Conservation (phyloP, 37 sponge, comb jelly and placozoan genomes). For the Amphimedon queenslandica region DNA sequence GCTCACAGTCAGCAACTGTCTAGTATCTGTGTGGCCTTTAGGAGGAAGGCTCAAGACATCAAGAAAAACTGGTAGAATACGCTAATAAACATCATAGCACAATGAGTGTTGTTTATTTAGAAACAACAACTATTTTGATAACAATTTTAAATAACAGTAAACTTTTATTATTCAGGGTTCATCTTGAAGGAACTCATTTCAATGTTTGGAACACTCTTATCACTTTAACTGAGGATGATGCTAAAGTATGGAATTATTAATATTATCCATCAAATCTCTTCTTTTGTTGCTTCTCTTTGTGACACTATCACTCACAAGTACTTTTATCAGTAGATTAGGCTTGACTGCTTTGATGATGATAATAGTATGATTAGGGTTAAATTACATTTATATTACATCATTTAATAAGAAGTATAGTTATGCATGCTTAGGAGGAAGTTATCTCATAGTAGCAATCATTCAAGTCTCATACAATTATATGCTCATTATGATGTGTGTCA, state of each 20-base stretch:
- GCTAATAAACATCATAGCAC: neutral
- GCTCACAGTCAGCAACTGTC: slow-evolving; percentile 54
- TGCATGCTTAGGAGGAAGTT: neutral
- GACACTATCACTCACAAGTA: too few relatives aligned
- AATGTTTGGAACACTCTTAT: slow-evolving; percentile 46
- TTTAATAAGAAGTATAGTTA: neutral
- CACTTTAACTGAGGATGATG: slow-evolving; percentile 32
- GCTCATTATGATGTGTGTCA: too few relatives aligned
- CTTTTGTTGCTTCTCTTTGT: too few relatives aligned
- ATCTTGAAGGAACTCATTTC: slow-evolving; percentile 23
- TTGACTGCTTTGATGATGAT: neutral
- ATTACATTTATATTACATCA: neutral
- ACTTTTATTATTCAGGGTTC: slow-evolving; percentile 11
- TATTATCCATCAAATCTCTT: neutral
- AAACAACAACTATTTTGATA: neutral
- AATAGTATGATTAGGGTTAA: too few relatives aligned
- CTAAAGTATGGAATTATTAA: slow-evolving; percentile 14
- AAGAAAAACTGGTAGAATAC: slow-evolving; percentile 62
- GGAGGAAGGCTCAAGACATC: slow-evolving; percentile 49
- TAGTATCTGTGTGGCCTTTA: slow-evolving; percentile 31
- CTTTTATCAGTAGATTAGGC: too few relatives aligned
- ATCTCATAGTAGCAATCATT: neutral
- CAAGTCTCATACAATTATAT: too few relatives aligned
- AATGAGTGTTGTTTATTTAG: neutral
- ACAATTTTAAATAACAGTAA: neutral